Percentiles rank a stretch among this genome's conserved stretches.
Conservation (phyloP, 64 coral and sea anemone species). For the Montipora sp. region DNA sequence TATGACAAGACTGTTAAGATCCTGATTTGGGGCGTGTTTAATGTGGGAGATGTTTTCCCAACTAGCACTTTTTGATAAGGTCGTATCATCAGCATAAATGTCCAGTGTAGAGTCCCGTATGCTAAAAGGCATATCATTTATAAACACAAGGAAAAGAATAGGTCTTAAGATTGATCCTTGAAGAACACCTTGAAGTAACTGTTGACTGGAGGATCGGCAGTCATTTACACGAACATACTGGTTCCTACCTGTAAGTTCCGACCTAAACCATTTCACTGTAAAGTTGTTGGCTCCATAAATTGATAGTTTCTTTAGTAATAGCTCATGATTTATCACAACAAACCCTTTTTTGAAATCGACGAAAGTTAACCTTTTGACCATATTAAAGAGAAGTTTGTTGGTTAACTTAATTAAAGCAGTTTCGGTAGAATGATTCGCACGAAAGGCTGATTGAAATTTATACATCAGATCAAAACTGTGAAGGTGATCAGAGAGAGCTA, state of each 20-base stretch:
- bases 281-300: background rate
- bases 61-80: too few relatives aligned
- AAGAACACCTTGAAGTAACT: background rate
- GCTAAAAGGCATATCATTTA: background rate
- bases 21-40: too few relatives aligned
- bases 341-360: too few relatives aligned
- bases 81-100: too few relatives aligned
- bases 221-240: background rate
- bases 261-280: background rate
- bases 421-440: background rate
- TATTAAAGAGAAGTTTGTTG: background rate
- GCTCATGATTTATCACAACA: too few relatives aligned
- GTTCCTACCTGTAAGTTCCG: background rate
- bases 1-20: too few relatives aligned
- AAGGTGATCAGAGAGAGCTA: constrained; percentile 15
- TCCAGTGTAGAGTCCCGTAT: background rate
- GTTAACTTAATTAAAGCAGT: background rate
- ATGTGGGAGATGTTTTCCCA: too few relatives aligned
- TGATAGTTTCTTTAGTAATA: too few relatives aligned
- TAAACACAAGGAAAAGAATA: background rate
- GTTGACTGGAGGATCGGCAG: background rate
- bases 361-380: background rate
- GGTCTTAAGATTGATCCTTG: constrained; percentile 6
- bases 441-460: background rate
- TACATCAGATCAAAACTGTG: background rate